phyloP scores from a whole-genome alignment of 2,888 invertebrate genomes.

The Candidula unifasciata region DNA sequence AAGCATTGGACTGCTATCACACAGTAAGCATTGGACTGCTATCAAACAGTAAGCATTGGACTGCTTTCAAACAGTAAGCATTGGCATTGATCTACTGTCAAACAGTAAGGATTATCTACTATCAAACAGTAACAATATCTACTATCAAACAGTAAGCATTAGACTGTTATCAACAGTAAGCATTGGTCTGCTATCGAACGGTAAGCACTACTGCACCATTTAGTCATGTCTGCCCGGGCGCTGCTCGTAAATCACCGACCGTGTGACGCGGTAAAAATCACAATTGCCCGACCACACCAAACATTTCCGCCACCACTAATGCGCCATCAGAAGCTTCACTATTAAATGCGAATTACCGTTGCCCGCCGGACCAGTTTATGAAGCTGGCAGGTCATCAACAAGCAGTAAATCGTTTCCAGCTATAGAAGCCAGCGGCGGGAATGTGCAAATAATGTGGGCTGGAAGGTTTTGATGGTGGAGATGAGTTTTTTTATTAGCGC shows the following conservation, averaged over 20 bases:
- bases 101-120: no score
- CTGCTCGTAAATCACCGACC: neutral
- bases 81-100: no score
- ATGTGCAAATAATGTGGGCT: constrained; percentile 18
- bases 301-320: constrained; percentile 14
- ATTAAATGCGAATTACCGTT: constrained; percentile 43
- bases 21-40: neutral
- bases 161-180: neutral
- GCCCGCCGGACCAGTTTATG: constrained; percentile 29
- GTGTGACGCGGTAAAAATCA: neutral
- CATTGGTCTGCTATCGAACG: neutral
- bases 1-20: neutral
- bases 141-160: no score
- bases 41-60: neutral
- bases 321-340: constrained; percentile 19
- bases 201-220: neutral
- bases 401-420: constrained; percentile 31
- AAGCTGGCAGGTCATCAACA: constrained; percentile 36
- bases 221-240: neutral
- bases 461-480: neutral
- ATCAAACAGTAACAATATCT: no score
- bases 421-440: neutral
- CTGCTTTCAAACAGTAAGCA: neutral
- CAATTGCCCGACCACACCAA: constrained; percentile 23
- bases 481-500: neutral